These are phyloP conservation scores for Periophthalmus magnuspinnatus DNA, from an alignment of 2,797 vertebrate genomes.

Conservation along the genomic window DNA sequence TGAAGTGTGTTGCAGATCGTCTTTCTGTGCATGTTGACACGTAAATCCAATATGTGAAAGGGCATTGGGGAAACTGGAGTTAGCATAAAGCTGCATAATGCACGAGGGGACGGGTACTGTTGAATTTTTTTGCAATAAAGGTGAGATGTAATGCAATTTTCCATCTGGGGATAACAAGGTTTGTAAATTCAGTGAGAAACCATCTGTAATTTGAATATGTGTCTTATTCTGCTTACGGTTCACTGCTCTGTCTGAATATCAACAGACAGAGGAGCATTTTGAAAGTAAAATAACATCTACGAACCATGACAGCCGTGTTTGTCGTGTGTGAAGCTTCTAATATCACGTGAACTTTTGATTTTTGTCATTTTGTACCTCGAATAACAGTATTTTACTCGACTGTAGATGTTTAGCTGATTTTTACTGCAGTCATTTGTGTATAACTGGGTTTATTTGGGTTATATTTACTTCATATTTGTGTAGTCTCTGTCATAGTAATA, in stretches of 20 bases:
- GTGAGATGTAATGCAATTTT: conserved; percentile 1
- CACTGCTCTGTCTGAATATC: not conserved
- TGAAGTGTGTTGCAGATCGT: not conserved
- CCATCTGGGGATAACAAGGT: not conserved
- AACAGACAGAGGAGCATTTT: not conserved
- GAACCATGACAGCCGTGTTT: not conserved
- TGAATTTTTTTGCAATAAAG: not conserved
- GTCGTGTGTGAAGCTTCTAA: not conserved
- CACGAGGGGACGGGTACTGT: not conserved
- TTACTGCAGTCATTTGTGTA: not conserved
- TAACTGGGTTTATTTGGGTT: too few species aligned
- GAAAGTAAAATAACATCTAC: not conserved
- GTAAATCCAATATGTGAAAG: not conserved
- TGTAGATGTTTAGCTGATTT: not conserved
- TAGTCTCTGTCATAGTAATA: not conserved
- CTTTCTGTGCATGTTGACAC: not conserved
- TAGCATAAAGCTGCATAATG: not conserved
- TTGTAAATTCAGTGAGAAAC: conserved; percentile 1
- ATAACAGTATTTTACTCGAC: not conserved
- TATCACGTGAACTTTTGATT: not conserved
- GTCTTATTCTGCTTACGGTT: not conserved
- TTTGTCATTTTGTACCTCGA: not conserved
- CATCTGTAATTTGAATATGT: conserved; percentile 3
- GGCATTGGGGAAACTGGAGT: not conserved
- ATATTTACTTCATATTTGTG: not conserved